Base-by-base conservation (phyloP, 2,888 invertebrate genomes). In the Parelbella ahira region DNA sequence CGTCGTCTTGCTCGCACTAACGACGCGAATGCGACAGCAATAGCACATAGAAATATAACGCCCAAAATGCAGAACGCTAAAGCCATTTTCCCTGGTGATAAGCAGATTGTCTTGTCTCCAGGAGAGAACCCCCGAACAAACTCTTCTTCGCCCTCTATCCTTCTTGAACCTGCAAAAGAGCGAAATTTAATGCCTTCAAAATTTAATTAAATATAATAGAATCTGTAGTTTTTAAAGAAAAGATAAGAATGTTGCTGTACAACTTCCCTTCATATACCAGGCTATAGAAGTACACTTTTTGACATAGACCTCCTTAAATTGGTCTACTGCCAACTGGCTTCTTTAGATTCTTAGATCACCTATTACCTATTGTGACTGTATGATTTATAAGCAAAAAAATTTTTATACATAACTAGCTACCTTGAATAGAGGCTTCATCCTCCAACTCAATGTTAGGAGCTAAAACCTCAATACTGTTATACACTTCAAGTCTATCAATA, bases 401-500 rank as follows among this genome's bases (percentile, higher is more conserved):
- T 15, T 2, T 15, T 3, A n/a, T n/a, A n/a, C n/a, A n/a, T n/a
- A n/a, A 2, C 30, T 4, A 10, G 49, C 50, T 48, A 88, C 88
- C 88, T 81, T 82, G 67, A 44, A 88, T 86, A 2, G 86, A 87
- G 52, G 87, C 86, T 58, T 89, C 87, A 57, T 90, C 90, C 60
- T 93, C 93, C 48, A 92, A 68, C 65, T 93, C 93, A 50, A 94
- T 93, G 63, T 93, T 93, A 0, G 94, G 94, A 1, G 94, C 94
- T 38, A 92, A 81, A 2, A 95, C 94, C 71, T 94, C 93, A 47
- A 94, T 91, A 46, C 94, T 94, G 65, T 94, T 95, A 60, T 93
- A 94, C 6, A 95, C 93, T 65, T 94, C 93, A 39, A 94, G 63
- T 15, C 90, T 76, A 58, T 92, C 92, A 10, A 93, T 76, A 0